Evolutionary conservation across 2,113 vertebrate species (phyloP).

Genomic region (Dipodomys ordii): DNA sequence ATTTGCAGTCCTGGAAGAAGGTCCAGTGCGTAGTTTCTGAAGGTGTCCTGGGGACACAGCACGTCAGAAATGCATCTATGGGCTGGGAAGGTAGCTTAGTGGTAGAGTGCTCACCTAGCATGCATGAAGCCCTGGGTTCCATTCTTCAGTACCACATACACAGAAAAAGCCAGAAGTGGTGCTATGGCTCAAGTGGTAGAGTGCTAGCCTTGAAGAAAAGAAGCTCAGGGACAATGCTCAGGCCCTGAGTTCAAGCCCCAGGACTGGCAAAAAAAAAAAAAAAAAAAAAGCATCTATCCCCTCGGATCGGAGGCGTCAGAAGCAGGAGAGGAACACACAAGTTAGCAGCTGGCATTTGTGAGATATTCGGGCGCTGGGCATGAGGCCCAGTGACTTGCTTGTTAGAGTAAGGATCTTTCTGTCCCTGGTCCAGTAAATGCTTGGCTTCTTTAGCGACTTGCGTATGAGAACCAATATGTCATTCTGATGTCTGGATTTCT

Average conservation of each 20-base stretch:
- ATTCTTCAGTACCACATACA: too few species aligned
- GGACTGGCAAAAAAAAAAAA: too few species aligned
- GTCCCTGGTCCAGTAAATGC: not conserved
- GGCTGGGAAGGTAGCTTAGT: too few species aligned
- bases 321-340: not conserved
- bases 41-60: not conserved
- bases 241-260: too few species aligned
- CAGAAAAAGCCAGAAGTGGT: too few species aligned
- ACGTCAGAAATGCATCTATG: not conserved
- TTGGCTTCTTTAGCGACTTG: not conserved
- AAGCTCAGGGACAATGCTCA: too few species aligned
- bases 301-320: not conserved
- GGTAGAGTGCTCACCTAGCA: too few species aligned
- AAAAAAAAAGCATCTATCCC: not conserved
- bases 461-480: constrained; percentile 45
- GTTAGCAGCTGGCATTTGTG: not conserved
- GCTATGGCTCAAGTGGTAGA: too few species aligned
- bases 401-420: not conserved
- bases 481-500: constrained; percentile 66
- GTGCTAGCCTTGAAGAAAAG: too few species aligned
- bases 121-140: too few species aligned
- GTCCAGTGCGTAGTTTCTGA: not conserved
- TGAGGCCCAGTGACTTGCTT: not conserved
- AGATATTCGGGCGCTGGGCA: not conserved
- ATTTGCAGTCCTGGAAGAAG: not conserved